Conservation (phyloP, 2,888 invertebrate species). For the Drosophila kokeensis region DNA sequence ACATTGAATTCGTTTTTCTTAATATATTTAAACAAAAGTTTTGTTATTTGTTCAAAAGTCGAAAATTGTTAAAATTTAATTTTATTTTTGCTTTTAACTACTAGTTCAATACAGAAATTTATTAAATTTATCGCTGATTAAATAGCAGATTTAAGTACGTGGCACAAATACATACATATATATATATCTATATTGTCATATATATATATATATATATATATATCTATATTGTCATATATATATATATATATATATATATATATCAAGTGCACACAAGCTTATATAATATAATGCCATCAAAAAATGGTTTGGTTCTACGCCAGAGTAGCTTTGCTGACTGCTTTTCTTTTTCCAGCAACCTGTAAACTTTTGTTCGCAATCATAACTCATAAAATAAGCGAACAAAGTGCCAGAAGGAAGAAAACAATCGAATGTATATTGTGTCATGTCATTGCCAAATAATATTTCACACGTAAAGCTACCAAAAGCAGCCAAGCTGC, state of each 20-base stretch:
- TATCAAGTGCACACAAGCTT: background rate
- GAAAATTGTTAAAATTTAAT: background rate
- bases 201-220: too few relatives aligned
- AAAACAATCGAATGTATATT: constrained; percentile 55
- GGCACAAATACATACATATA: background rate
- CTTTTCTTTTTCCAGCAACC: background rate
- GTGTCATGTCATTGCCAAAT: constrained; percentile 69
- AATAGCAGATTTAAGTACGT: background rate
- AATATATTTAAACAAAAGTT: background rate
- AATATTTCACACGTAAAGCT: constrained; percentile 65
- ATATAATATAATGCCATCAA: background rate
- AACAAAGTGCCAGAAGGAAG: constrained; percentile 9
- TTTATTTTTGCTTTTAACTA: too few relatives aligned
- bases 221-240: background rate
- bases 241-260: too few relatives aligned
- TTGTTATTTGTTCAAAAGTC: background rate
- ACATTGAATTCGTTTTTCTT: background rate
- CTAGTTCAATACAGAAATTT: background rate
- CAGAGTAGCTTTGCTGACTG: constrained; percentile 1
- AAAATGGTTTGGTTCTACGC: background rate
- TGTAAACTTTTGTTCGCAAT: constrained; percentile 5
- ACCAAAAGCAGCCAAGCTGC: constrained; percentile 21
- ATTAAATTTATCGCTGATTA: background rate
- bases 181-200: background rate
- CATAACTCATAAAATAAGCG: constrained; percentile 32